phyloP scores from a whole-genome alignment of 2,113 vertebrate genomes.

The Myotis brandtii region DNA sequence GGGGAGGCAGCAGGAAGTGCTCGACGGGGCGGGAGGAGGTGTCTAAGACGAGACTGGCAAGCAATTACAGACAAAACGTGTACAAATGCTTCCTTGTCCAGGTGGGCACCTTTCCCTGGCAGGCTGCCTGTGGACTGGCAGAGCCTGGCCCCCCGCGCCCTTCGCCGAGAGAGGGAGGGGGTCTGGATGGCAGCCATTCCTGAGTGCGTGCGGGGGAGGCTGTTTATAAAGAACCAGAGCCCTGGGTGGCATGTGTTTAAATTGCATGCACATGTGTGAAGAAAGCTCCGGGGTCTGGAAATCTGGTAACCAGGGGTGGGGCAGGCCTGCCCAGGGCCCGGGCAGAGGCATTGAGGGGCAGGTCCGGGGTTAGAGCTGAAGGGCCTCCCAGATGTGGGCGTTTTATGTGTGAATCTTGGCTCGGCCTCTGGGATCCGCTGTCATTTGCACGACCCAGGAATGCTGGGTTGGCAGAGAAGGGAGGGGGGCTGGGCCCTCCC shows the following conservation, averaged over 20 bases:
- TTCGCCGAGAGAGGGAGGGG: background rate
- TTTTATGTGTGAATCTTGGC: background rate
- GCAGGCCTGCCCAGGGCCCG: fast-evolving
- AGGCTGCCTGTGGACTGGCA: background rate
- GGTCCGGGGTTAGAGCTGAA: background rate
- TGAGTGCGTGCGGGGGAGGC: background rate
- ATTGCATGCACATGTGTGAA: too few relatives aligned
- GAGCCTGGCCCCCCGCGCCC: background rate
- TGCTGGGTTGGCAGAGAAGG: background rate
- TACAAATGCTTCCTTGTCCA: background rate
- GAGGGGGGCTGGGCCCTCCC: background rate
- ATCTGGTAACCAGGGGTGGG: background rate
- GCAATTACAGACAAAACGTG: background rate
- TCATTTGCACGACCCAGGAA: background rate
- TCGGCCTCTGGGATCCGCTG: too few relatives aligned
- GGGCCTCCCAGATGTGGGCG: background rate
- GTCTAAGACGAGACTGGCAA: background rate
- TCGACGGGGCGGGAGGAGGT: fast-evolving
- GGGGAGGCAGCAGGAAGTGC: background rate
- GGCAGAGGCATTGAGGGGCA: background rate
- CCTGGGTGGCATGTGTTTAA: background rate
- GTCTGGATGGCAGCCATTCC: background rate
- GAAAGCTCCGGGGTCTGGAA: background rate
- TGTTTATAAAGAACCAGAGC: background rate
- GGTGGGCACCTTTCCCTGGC: background rate